These are phyloP conservation scores for Passer domesticus DNA, from an alignment of 2,113 vertebrate species.

Conservation along the genomic window DNA sequence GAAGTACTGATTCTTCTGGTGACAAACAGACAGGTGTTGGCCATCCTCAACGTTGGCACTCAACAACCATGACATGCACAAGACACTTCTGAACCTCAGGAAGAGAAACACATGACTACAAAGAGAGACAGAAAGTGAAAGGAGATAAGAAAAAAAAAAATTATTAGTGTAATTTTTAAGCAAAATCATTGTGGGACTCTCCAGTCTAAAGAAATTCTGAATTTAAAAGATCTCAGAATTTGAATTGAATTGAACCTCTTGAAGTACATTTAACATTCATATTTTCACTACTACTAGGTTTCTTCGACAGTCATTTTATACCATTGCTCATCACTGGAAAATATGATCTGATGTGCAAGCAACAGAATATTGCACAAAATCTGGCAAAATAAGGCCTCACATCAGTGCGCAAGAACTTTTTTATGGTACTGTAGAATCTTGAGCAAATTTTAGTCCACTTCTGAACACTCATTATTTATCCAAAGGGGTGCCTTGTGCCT, in stretches of 20 bases:
- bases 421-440: neutral
- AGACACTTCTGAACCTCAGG: neutral
- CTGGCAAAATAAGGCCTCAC: neutral
- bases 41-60: fast-evolving
- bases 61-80: neutral
- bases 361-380: neutral
- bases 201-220: neutral
- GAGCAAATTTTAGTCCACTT: neutral
- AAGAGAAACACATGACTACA: neutral
- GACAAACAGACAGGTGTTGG: neutral
- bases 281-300: neutral
- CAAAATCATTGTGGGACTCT: neutral
- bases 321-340: neutral
- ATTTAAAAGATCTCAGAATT: neutral
- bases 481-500: neutral
- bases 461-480: neutral
- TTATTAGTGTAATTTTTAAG: neutral
- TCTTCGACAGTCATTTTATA: neutral
- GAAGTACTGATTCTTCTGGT: neutral
- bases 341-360: neutral
- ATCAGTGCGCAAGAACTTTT: neutral
- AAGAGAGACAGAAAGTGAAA: neutral
- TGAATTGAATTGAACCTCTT: neutral
- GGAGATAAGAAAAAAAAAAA: neutral
- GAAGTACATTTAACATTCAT: neutral